A percentile compares a stretch with the other conserved stretches of the same genome.
Conservation (phyloP, 2,888 invertebrate species). For the Patella depressa region DNA sequence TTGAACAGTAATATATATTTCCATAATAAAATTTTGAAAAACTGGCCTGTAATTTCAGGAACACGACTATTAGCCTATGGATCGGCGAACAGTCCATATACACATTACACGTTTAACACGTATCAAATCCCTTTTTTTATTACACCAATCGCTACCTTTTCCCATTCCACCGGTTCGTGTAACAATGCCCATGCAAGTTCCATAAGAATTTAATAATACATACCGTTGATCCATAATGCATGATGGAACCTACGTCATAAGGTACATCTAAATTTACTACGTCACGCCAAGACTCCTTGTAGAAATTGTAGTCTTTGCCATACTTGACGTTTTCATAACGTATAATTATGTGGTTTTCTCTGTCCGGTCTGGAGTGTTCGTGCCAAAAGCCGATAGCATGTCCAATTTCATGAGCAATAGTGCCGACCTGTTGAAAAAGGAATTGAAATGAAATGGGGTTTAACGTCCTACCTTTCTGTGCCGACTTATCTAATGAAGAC, state of each 20-base stretch:
- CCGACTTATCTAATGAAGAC: too few species aligned
- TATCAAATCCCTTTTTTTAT: too few species aligned
- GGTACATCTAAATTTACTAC: constrained; percentile 61
- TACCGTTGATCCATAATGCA: constrained; percentile 68
- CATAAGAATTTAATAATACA: constrained; percentile 13
- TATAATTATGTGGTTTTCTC: constrained; percentile 57
- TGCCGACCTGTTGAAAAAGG: constrained; percentile 54
- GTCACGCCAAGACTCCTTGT: constrained; percentile 58
- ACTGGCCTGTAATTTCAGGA: too few species aligned
- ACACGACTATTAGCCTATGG: too few species aligned
- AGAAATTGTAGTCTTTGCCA: constrained; percentile 63
- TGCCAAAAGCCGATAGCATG: constrained; percentile 69
- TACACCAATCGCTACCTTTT: too few species aligned
- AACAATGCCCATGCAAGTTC: too few species aligned
- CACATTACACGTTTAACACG: too few species aligned
- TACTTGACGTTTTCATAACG: constrained; percentile 52
- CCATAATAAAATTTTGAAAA: too few species aligned
- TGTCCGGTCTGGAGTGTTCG: constrained; percentile 66
- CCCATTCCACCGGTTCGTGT: too few species aligned
- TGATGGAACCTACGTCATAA: constrained; percentile 66
- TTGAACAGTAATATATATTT: too few species aligned
- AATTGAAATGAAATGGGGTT: neutral
- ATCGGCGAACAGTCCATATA: too few species aligned
- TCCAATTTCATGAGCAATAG: constrained; percentile 65
- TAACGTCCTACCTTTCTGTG: too few species aligned